Conservation (phyloP, 2,888 invertebrate species). For the Macropis europaea region DNA sequence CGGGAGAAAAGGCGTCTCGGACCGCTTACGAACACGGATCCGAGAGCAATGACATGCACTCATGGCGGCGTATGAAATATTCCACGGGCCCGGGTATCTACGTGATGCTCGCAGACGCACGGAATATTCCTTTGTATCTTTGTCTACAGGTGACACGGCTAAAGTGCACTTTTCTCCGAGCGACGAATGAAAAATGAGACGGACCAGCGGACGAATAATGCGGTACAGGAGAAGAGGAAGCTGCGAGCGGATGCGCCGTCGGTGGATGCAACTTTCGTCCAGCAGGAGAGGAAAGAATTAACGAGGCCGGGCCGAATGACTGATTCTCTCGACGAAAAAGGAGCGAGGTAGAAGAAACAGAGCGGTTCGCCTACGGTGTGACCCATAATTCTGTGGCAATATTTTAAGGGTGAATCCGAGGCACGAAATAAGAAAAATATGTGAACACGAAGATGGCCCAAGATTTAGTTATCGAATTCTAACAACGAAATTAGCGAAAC, state of each 20-base stretch:
- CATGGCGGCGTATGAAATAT: constrained; percentile 57
- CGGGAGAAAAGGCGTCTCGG: too few relatives aligned
- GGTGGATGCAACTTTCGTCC: constrained; percentile 26
- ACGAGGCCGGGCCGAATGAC: constrained; percentile 44
- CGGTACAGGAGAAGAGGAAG: background rate
- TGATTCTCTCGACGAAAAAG: constrained; percentile 24
- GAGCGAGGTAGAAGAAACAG: background rate
- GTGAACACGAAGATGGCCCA: too few relatives aligned
- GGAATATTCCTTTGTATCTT: constrained; percentile 65
- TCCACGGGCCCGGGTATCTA: constrained; percentile 49
- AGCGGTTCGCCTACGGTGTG: too few relatives aligned
- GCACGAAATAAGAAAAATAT: too few relatives aligned
- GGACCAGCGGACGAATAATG: constrained; percentile 24
- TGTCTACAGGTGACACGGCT: constrained; percentile 61
- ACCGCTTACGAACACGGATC: constrained; percentile 29
- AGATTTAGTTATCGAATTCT: too few relatives aligned
- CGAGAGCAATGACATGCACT: constrained; percentile 47
- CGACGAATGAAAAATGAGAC: constrained; percentile 61
- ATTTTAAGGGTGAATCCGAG: too few relatives aligned
- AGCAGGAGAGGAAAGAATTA: constrained; percentile 45
- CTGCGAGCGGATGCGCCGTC: too few relatives aligned
- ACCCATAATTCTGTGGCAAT: too few relatives aligned
- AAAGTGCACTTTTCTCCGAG: constrained; percentile 59
- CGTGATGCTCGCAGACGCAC: constrained; percentile 56
- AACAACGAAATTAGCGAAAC: too few relatives aligned